These are phyloP conservation scores for Trematomus loennbergii DNA, from an alignment of 2,113 vertebrate genomes.

Conservation along the genomic window DNA sequence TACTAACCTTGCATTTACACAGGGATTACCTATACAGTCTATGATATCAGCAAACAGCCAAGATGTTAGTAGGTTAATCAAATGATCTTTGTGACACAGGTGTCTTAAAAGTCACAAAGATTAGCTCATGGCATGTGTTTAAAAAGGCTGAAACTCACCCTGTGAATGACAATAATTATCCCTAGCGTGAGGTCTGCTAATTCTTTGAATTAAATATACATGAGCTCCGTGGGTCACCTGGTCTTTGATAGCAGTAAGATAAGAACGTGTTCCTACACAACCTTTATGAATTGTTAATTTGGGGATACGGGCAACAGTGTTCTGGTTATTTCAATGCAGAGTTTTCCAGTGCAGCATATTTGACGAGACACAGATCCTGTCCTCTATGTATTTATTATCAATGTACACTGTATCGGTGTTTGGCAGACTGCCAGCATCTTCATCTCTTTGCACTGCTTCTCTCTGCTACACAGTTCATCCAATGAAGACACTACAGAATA, in stretches of 20 bases:
- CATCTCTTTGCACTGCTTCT: constrained; percentile 24
- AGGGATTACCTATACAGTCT: no score
- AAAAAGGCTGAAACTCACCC: background rate
- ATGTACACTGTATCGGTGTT: background rate
- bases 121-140: background rate
- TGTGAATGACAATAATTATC: background rate
- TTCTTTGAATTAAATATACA: constrained; percentile 30
- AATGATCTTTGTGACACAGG: background rate
- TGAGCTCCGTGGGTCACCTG: constrained; percentile 28
- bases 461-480: constrained; percentile 5
- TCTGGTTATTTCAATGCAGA: constrained; percentile 11
- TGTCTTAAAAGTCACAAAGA: background rate
- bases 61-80: background rate
- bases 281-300: constrained; percentile 1
- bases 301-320: background rate
- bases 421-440: constrained; percentile 47
- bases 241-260: constrained; percentile 27
- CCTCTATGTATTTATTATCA: constrained; percentile 40
- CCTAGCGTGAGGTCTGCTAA: background rate
- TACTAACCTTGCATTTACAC: no score
- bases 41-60: background rate
- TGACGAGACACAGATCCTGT: constrained; percentile 31
- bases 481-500: background rate
- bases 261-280: background rate
- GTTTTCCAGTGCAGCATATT: constrained; percentile 16